Percentiles rank a stretch among this genome's conserved stretches.
phyloP scores from a whole-genome alignment of 2,113 vertebrate genomes.

The Todiramphus saurophagus region DNA sequence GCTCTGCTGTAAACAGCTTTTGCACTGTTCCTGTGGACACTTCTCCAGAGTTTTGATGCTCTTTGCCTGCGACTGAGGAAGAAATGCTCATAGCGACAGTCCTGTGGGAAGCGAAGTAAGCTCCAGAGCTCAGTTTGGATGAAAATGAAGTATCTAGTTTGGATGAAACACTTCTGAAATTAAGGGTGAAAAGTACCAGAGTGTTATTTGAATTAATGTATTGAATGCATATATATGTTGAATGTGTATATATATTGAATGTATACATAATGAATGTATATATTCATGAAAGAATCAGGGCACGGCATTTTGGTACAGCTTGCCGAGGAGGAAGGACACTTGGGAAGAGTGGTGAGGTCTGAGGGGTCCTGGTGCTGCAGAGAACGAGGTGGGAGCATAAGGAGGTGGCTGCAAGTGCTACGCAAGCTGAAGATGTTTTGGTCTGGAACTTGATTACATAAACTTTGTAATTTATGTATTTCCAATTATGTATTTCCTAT shows the following conservation, averaged over 20 bases:
- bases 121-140: not conserved
- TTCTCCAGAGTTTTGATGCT: not conserved
- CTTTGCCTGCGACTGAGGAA: not conserved
- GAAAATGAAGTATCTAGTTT: not conserved
- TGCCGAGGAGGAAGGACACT: not conserved
- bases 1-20: not conserved
- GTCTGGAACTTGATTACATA: not conserved
- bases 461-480: too few relatives aligned
- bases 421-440: not conserved
- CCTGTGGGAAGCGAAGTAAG: not conserved
- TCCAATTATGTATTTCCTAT: too few relatives aligned
- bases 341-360: not conserved
- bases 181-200: not conserved
- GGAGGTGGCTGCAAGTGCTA: not conserved
- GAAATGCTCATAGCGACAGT: not conserved
- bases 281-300: not conserved
- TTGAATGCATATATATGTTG: too few relatives aligned
- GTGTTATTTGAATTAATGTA: not conserved
- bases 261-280: too few relatives aligned
- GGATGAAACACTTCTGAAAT: not conserved
- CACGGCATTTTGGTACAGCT: not conserved
- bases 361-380: not conserved
- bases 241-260: too few relatives aligned
- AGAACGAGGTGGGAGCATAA: fast-evolving
- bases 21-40: not conserved